Evolutionary conservation across 2,888 invertebrate genomes (phyloP).

Genomic region (Diabrotica balteata): DNA sequence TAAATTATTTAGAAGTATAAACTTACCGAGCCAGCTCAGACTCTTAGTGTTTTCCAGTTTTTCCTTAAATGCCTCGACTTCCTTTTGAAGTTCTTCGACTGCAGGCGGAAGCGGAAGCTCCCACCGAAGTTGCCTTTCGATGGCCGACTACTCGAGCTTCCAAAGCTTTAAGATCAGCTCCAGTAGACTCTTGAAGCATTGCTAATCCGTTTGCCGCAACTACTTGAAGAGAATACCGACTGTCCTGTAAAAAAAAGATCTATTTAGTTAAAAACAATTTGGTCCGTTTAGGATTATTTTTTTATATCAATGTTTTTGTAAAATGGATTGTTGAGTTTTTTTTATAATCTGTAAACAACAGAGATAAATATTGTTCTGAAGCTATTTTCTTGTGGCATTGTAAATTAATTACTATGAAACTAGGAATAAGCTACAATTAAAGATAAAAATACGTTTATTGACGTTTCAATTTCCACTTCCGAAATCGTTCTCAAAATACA

Average conservation of each 20-base stretch:
- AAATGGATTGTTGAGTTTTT: no score
- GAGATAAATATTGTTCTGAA: no score
- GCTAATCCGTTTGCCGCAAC: conserved; percentile 59
- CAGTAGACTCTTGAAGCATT: conserved; percentile 58
- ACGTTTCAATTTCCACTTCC: no score
- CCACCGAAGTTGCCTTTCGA: conserved; percentile 65
- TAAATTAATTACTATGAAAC: no score
- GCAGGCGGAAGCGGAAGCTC: conserved; percentile 64
- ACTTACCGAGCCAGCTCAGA: conserved; percentile 69
- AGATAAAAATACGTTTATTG: no score
- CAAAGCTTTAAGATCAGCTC: conserved; percentile 64
- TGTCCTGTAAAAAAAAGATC: conserved; percentile 22
- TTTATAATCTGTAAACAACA: no score
- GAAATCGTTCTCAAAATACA: no score
- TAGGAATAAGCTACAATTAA: no score
- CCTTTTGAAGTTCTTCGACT: conserved; percentile 65
- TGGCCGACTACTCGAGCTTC: conserved; percentile 66
- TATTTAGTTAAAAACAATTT: no score
- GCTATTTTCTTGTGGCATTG: no score
- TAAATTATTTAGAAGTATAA: not conserved
- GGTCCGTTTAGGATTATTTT: no score
- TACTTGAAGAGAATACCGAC: conserved; percentile 52
- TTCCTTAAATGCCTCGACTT: conserved; percentile 67
- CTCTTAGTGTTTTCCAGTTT: conserved; percentile 70
- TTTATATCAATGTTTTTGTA: no score